Base-by-base conservation (phyloP, 2,113 vertebrate species). In the Dasyornis broadbenti region DNA sequence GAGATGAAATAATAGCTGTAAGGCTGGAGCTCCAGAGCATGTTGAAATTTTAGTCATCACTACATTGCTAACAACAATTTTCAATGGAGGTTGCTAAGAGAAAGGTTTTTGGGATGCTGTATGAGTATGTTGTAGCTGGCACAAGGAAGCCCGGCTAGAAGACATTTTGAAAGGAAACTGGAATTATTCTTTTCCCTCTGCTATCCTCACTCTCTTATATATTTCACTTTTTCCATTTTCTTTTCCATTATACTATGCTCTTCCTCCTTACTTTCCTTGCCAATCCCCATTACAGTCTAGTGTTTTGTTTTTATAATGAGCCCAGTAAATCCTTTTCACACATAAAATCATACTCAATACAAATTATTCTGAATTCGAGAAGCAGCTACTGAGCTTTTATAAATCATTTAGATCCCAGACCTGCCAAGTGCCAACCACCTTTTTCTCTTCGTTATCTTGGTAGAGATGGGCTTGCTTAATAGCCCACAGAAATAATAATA, bases 1-100 rank as follows among this genome's bases (percentile, higher is more conserved):
- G 66, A 95, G 93, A 86, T 81, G 70, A 94, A 97, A 94, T 90
- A 97, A 92, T 89, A 89, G 56, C 70, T 86, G 54, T 83, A 70
- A 83, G 93, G 63, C 61, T 92, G 86, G 77, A 89, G 91, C 91
- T 66, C 24, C 23, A 76, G 64, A 88, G 75, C 68, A 82, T 21
- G 27, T 2, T 79, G 21, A 11, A 13, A 57, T 84, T 94, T 91
- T n/a, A 59, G 50, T 60, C 57, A 69, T 82, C 45, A 5, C 5
- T 59, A 6, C 1, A 0, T 57, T 44, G 28, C 42, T 81, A 76
- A 68, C 23, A 75, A 39, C 54, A 83, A 50, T 49, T 50, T 92
- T 88, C 86, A 92, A 30, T 69, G 39, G 50, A 33, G 28, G 27
- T 83, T 86, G 60, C 73, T 24, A 30, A 75, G 23, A 71, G 47